A percentile compares a stretch with the other conserved stretches of the same genome.
Evolutionary conservation across 2,797 vertebrate species (phyloP).

Genomic region (Pseudochirops cupreus): DNA sequence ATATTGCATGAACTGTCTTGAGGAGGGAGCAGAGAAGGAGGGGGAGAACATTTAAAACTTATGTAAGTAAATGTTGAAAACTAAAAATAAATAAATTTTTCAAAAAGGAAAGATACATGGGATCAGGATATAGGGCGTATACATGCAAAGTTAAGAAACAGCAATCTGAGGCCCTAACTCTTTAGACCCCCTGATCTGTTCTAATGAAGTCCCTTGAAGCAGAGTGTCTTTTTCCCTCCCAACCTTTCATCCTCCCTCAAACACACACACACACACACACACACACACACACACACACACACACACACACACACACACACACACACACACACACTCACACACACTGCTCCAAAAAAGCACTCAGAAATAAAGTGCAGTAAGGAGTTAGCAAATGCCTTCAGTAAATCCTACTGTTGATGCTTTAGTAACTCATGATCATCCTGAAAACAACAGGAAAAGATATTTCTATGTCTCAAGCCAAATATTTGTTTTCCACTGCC

Average conservation of each 20-base stretch:
- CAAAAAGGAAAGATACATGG: not conserved
- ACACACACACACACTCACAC: not conserved
- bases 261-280: not conserved
- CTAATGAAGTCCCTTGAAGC: not conserved
- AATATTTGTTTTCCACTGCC: not conserved
- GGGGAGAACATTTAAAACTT: too few species aligned
- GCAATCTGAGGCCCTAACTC: not conserved
- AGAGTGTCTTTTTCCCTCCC: not conserved
- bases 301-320: too few species aligned
- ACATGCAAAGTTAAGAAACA: not conserved
- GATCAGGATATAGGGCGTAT: not conserved
- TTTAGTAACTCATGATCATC: not conserved
- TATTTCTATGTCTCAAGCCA: not conserved
- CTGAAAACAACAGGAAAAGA: not conserved
- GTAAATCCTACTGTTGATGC: not conserved
- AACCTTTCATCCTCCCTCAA: not conserved
- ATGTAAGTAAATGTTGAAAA: too few species aligned
- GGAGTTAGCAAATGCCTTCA: not conserved
- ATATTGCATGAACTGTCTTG: too few species aligned
- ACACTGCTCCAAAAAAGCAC: not conserved
- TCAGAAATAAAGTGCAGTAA: not conserved
- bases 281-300: not conserved
- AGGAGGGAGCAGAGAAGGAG: too few species aligned
- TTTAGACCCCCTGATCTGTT: not conserved
- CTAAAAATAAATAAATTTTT: too few species aligned